Base-by-base conservation (phyloP, 2,888 invertebrate genomes). In the Melieria omissa region DNA sequence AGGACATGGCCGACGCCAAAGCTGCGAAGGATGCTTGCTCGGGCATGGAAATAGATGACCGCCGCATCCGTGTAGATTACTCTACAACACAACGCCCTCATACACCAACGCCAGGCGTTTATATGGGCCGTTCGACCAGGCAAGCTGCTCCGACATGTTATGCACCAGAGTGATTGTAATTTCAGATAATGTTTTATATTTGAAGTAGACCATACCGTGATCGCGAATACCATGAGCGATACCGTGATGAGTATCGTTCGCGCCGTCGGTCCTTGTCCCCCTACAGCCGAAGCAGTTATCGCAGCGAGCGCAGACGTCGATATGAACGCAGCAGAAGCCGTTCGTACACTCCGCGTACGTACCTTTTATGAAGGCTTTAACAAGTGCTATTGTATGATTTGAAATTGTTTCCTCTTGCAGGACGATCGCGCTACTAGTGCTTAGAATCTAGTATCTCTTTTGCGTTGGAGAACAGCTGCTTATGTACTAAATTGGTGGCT, bases 51-150 rank as follows among this genome's bases (percentile, higher is more conserved):
- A 94, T 99, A 65, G 97, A 98, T 87, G 95, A 95, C 0, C 91
- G 97, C 71, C 91, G 94, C 80, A 97, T 98, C 80, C 90, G 98
- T 78, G 98, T 98, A 8, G 98, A 98, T 88, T 98, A 91, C 88
- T 98, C 98, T 6, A 97, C 98, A 81, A 98, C 98, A 57, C 93
- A 96, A 88, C 90, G 98, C 73, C 96, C 98, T 9, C 98, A 98
- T 86, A 97, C 98, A 0, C 98, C 98, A 10, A 99, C 98, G 5
- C 98, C 98, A 7, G 98, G 98, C 71, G 94, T 98, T 79, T 98
- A 98, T 84, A 96, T 97, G 93, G 98, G 98, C 64, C 95, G 94
- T 87, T 95, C 96, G 1, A 95, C 96, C 42, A 82, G 81, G 85
- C 82, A 78, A 71, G n/a, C 9, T 44, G 46, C 4, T 65, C 2